phyloP scores from a whole-genome alignment of 2,888 invertebrate species.

The Cerastis leucographa region DNA sequence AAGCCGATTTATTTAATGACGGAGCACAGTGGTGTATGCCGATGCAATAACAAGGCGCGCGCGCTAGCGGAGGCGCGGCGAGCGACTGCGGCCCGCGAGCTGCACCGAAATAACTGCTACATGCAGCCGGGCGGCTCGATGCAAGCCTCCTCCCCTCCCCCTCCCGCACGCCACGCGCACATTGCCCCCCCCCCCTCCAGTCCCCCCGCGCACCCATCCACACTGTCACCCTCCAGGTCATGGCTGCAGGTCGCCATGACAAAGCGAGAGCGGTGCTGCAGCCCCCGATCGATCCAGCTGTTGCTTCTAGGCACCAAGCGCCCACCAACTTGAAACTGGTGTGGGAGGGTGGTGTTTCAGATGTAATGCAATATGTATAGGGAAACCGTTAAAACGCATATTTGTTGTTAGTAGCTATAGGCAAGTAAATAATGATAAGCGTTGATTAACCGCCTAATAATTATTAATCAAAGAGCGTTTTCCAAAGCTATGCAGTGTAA shows the following conservation, averaged over 20 bases:
- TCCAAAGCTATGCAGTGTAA: constrained; percentile 1
- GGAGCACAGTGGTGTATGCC: constrained; percentile 75
- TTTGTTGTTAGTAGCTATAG: not conserved
- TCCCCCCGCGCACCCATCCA: constrained; percentile 27
- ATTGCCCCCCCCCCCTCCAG: constrained; percentile 50
- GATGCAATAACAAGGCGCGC: constrained; percentile 80
- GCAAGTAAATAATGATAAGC: constrained; percentile 29
- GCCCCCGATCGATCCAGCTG: constrained; percentile 87
- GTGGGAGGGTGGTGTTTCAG: constrained; percentile 47
- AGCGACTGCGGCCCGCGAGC: constrained; percentile 83
- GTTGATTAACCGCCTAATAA: constrained; percentile 7
- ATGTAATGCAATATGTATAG: constrained; percentile 15
- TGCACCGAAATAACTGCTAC: constrained; percentile 90
- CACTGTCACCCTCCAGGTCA: constrained; percentile 83
- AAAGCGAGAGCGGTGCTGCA: constrained; percentile 74
- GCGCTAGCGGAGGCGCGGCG: constrained; percentile 84
- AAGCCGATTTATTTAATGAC: constrained; percentile 62
- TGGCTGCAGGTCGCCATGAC: constrained; percentile 84
- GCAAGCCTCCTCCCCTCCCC: constrained; percentile 78
- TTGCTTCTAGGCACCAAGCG: constrained; percentile 80
- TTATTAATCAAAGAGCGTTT: constrained; percentile 23
- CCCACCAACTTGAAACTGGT: constrained; percentile 76
- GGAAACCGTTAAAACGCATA: constrained; percentile 11
- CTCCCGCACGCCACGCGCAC: constrained; percentile 44
- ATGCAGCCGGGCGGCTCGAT: constrained; percentile 88